Base-by-base conservation (phyloP, 1,140 invertebrate genomes). In the Temnothorax longispinosus region DNA sequence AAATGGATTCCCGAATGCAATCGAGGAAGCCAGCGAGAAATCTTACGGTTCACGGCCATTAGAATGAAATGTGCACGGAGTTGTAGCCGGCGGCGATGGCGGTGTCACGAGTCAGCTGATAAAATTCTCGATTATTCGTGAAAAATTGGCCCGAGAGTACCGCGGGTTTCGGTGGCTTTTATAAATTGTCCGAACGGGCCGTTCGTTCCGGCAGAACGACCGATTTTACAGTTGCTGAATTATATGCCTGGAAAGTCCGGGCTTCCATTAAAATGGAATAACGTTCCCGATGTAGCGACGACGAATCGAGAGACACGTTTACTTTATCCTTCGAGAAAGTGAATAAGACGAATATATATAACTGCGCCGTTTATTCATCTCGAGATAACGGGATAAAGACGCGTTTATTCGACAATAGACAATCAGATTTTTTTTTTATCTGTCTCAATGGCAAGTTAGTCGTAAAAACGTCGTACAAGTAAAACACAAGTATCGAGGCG, bases 361-460 rank as follows among this genome's bases (percentile, higher is more conserved):
- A 80, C 75, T n/a, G n/a, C 32, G 8, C 10, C 80, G 27, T 84
- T 50, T 60, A 41, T n/a, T 35, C 52, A n/a, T 72, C n/a, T 6
- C 15, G 21, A n/a, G 44, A 13, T 15, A 47, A 15, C 38, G 41
- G 18, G 6, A 56, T 71, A 71, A 71, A 84, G 54, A 50, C 41
- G n/a, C 18, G 44, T 75, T 74, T 62, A 62, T 72, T 35, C 44
- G 65, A 56, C 13, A 15, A 69, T 54, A 35, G 47, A 64, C 32
- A 75, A 86, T 75, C 67, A 54, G 82, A 85, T 64, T 85, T 64
- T 74, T 74, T 21, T 78, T 60, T 84, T 84, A 75, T 75, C 44
- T 32, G 2, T 35, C 32, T 50, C 13, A 47, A 38, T 11, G 5
- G 50, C 38, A 18, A 18, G n/a, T 27, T 21, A 18, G 18, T 75